Percentiles rank a stretch among this genome's conserved stretches.
Evolutionary conservation across 2,797 vertebrate genomes (phyloP).

Genomic region (Spheniscus humboldti): DNA sequence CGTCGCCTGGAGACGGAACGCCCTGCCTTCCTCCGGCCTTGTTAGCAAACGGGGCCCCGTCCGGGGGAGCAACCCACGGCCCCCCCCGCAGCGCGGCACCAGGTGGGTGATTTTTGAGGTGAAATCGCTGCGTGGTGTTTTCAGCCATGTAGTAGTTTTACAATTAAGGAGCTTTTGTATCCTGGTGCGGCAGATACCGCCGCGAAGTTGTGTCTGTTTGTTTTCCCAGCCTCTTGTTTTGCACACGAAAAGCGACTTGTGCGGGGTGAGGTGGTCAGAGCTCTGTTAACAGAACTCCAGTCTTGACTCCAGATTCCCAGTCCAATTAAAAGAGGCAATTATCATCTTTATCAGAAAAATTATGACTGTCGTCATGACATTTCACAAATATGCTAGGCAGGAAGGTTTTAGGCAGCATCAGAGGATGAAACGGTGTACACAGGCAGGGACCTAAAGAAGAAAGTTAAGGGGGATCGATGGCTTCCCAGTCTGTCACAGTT

Average conservation of each 20-base stretch:
- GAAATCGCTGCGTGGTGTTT: accelerated
- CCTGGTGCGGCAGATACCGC: accelerated
- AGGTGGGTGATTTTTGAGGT: constrained; percentile 25
- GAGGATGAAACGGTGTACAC: neutral
- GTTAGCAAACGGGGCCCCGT: neutral
- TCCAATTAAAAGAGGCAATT: neutral
- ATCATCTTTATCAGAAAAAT: neutral
- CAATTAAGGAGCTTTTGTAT: accelerated
- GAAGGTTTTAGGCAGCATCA: neutral
- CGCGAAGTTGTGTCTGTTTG: too few relatives aligned
- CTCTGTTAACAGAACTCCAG: accelerated
- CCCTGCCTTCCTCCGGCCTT: constrained; percentile 8
- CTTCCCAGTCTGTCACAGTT: neutral
- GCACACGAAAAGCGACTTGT: accelerated
- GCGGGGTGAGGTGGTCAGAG: neutral
- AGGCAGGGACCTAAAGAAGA: neutral
- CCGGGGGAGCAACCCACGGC: neutral
- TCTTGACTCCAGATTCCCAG: neutral
- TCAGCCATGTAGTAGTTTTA: accelerated
- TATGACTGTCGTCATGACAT: accelerated
- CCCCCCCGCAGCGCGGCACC: neutral
- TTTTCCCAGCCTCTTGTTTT: neutral
- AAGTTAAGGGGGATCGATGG: neutral
- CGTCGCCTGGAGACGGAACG: neutral
- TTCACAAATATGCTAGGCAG: neutral